Conservation (phyloP, 2,888 invertebrate genomes). For the Cryptops parisi region DNA sequence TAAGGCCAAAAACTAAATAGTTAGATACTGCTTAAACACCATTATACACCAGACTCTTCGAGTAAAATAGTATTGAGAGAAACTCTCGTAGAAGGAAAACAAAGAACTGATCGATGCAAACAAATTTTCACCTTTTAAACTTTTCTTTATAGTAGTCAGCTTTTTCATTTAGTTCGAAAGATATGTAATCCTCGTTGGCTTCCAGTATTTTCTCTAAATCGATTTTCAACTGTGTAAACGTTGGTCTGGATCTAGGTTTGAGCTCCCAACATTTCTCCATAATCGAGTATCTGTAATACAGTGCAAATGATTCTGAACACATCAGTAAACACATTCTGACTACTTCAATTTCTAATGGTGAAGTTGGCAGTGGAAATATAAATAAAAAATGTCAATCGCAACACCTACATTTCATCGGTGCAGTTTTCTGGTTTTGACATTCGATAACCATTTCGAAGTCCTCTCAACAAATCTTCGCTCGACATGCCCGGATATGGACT, state of each 20-base stretch:
- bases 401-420: not conserved
- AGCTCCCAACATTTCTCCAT: not conserved
- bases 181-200: not conserved
- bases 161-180: not conserved
- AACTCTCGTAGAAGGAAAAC: no score
- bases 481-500: not conserved
- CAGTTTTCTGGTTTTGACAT: not conserved
- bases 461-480: not conserved
- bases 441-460: not conserved
- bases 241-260: not conserved
- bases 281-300: not conserved
- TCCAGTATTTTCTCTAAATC: not conserved
- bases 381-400: no score
- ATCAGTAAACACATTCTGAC: not conserved
- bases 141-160: not conserved
- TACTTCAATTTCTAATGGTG: no score
- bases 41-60: no score
- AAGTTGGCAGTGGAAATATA: not conserved
- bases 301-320: not conserved
- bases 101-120: no score
- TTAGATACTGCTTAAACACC: no score
- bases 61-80: no score
- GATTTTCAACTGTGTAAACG: not conserved
- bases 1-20: no score
- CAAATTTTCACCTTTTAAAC: not conserved